Evolutionary conservation across 2,888 invertebrate genomes (phyloP).

Genomic region (Synergus umbraculus): DNA sequence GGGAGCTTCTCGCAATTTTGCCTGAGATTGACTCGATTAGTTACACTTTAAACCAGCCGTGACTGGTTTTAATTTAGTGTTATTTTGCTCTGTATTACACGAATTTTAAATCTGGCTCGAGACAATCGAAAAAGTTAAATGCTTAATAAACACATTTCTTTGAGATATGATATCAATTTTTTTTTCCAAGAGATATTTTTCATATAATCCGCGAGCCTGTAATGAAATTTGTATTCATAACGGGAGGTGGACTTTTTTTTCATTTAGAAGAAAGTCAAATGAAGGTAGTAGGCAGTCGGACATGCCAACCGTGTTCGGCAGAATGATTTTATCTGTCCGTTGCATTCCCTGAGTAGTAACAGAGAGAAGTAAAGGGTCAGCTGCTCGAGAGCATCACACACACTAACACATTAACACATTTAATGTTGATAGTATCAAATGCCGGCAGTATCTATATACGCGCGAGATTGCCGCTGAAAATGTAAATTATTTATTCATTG

Average conservation of each 20-base stretch:
- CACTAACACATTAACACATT: conserved; percentile 29
- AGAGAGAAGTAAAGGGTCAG: conserved; percentile 45
- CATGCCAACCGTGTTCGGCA: conserved; percentile 44
- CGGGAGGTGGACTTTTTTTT: conserved; percentile 32
- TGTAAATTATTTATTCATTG: conserved; percentile 70
- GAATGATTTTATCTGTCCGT: conserved; percentile 52
- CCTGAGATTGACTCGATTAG: conserved; percentile 8
- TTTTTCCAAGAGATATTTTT: background rate
- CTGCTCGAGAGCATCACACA: conserved; percentile 31
- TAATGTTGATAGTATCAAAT: conserved; percentile 55
- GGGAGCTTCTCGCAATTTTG: background rate
- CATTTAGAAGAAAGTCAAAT: conserved; percentile 30
- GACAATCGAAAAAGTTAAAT: background rate
- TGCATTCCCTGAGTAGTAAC: conserved; percentile 45
- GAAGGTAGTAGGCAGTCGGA: conserved; percentile 24
- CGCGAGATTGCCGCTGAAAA: conserved; percentile 52
- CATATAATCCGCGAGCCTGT: conserved; percentile 22
- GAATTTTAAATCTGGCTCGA: background rate
- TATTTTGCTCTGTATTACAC: background rate
- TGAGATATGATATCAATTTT: background rate
- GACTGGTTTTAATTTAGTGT: background rate
- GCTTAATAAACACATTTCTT: background rate
- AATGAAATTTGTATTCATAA: conserved; percentile 35
- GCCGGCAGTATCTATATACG: conserved; percentile 44
- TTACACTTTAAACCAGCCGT: conserved; percentile 9